Evolutionary conservation across 2,113 vertebrate species (phyloP).

Genomic region (Myrmecophaga tridactyla): DNA sequence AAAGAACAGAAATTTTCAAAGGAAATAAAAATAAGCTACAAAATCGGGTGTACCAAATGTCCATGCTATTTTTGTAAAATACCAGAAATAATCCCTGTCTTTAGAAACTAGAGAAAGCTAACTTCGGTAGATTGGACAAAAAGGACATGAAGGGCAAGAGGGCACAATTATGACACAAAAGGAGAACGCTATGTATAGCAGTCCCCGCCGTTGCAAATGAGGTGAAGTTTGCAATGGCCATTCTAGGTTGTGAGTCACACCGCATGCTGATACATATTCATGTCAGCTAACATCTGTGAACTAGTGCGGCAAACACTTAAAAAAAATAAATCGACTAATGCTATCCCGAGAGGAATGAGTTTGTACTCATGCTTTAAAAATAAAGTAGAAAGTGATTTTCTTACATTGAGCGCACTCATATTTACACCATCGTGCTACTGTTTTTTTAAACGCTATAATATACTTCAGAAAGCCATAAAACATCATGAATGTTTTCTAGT

Average conservation of each 20-base stretch:
- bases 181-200: background rate
- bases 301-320: background rate
- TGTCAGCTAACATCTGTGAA: background rate
- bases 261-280: background rate
- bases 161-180: background rate
- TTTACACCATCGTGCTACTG: background rate
- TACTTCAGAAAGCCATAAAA: background rate
- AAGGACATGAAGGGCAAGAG: background rate
- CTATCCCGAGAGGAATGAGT: background rate
- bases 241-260: background rate
- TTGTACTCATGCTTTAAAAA: constrained; percentile 29
- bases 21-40: background rate
- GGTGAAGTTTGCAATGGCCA: background rate
- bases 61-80: background rate
- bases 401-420: background rate
- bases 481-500: background rate
- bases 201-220: background rate
- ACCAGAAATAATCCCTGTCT: background rate
- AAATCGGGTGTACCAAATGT: background rate
- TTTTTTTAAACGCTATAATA: background rate
- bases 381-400: constrained; percentile 9
- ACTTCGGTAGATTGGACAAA: background rate
- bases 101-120: background rate
- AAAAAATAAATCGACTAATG: background rate
- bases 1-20: background rate